Conservation (phyloP, 2,888 invertebrate species). For the Eulithis testata region DNA sequence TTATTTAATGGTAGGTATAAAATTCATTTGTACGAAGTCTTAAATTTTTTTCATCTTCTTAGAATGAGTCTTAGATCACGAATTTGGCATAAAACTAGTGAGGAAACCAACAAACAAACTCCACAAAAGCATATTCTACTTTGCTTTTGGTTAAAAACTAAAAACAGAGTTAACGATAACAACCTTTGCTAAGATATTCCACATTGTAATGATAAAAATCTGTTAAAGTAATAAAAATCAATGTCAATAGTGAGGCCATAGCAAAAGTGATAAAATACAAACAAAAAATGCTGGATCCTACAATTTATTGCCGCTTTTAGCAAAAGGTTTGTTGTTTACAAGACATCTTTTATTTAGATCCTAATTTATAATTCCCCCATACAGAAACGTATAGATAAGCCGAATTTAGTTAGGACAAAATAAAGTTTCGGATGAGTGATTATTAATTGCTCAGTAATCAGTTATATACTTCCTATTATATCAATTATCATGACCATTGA, state of each 20-base stretch:
- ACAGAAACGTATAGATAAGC: conserved; percentile 71
- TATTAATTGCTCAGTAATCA: background rate
- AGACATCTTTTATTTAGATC: conserved; percentile 79
- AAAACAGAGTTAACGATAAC: conserved; percentile 12
- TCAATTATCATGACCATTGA: too few relatives aligned
- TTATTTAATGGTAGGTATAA: too few relatives aligned
- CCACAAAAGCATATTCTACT: too few relatives aligned
- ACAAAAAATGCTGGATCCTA: conserved; percentile 56
- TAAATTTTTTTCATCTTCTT: too few relatives aligned
- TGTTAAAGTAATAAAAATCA: conserved; percentile 49
- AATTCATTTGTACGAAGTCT: too few relatives aligned
- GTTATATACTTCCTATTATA: too few relatives aligned
- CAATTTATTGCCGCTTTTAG: conserved; percentile 79
- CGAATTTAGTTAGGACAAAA: conserved; percentile 48
- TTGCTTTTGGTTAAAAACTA: background rate
- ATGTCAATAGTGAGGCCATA: conserved; percentile 50
- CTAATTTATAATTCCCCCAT: conserved; percentile 76
- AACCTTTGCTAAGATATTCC: conserved; percentile 22
- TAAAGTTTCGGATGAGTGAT: conserved; percentile 8
- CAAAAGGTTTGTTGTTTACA: conserved; percentile 81
- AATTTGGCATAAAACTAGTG: too few relatives aligned
- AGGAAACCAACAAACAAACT: too few relatives aligned
- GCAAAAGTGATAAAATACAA: conserved; percentile 58
- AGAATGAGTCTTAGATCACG: too few relatives aligned
- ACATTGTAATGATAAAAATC: conserved; percentile 46